Conservation (phyloP, 2,888 invertebrate species). For the Eupithecia insigniata region DNA sequence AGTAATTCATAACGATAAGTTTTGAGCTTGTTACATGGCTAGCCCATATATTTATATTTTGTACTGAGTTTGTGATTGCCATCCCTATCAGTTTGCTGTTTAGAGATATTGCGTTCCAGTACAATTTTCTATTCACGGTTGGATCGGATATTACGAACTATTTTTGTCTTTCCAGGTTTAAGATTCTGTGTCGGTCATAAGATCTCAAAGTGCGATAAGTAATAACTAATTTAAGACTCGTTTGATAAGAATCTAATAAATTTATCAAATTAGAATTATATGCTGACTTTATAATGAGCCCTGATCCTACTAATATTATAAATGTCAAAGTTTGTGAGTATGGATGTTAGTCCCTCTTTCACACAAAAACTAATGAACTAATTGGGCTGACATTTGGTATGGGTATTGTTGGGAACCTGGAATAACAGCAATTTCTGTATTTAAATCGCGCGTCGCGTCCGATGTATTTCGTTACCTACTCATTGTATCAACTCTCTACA, state of each 20-base stretch:
- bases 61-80: background rate
- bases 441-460: too few species aligned
- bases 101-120: background rate
- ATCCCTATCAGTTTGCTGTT: background rate
- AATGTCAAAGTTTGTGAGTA: too few species aligned
- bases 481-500: too few species aligned
- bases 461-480: too few species aligned
- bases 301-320: too few species aligned
- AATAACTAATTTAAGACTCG: constrained; percentile 29
- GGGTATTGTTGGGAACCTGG: too few species aligned
- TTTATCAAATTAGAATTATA: constrained; percentile 22
- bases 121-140: background rate
- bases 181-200: constrained; percentile 20
- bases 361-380: too few species aligned
- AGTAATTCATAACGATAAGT: constrained; percentile 41
- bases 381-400: too few species aligned
- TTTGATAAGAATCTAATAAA: constrained; percentile 29
- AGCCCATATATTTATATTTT: background rate
- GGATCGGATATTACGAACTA: background rate
- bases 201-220: constrained; percentile 36
- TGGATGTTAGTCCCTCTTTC: too few species aligned
- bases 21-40: background rate
- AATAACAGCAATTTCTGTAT: too few species aligned
- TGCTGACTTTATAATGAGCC: background rate
- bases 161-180: background rate